phyloP scores from a whole-genome alignment of 2,797 vertebrate genomes.

The Falco peregrinus region DNA sequence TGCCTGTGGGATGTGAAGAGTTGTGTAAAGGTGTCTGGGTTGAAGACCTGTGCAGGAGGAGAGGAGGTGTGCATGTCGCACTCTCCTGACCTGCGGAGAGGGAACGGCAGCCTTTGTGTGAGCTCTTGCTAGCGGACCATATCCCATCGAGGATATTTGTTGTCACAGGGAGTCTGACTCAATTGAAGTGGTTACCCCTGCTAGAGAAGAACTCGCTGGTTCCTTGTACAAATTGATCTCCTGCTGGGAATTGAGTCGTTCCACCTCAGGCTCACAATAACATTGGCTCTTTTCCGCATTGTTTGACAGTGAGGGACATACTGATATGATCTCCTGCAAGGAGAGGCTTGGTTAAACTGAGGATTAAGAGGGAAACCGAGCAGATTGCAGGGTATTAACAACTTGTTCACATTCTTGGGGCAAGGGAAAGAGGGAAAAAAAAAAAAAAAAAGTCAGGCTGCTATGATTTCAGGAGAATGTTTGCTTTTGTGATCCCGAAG shows the following conservation, averaged over 20 bases:
- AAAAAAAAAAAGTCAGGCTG: constrained; percentile 18
- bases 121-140: neutral
- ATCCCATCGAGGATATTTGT: neutral
- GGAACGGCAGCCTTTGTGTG: neutral
- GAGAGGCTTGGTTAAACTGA: neutral
- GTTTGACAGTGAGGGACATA: constrained; percentile 4
- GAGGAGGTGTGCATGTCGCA: rapidly evolving
- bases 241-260: constrained; percentile 45
- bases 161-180: constrained; percentile 11
- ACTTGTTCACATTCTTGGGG: constrained; percentile 15
- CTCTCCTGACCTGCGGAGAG: neutral
- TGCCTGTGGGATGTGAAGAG: rapidly evolving
- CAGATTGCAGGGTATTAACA: constrained; percentile 54
- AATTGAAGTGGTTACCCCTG: neutral
- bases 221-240: constrained; percentile 45
- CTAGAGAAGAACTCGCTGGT: constrained; percentile 7
- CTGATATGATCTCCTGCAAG: constrained; percentile 23
- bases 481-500: constrained; percentile 35
- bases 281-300: constrained; percentile 9
- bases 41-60: neutral
- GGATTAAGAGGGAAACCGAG: neutral
- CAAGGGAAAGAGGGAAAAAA: neutral
- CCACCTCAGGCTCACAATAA: constrained; percentile 54
- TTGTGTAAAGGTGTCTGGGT: neutral
- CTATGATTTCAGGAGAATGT: constrained; percentile 3